These are phyloP conservation scores for Caenorhabditis sp. DNA, from an alignment of 2,888 invertebrate species.

Conservation along the genomic window DNA sequence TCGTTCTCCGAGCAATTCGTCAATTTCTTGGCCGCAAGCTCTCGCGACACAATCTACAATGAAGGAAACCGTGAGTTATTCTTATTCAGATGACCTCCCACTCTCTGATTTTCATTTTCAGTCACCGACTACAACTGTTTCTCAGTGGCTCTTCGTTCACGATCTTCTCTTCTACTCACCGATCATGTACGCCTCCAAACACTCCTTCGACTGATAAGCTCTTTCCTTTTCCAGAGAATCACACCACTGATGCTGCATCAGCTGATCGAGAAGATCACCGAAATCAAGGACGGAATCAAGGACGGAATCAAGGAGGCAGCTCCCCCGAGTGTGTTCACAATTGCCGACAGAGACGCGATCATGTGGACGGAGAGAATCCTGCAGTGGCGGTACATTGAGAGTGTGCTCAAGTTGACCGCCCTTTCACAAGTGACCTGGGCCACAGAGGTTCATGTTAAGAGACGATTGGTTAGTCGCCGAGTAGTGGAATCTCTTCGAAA, in stretches of 20 bases:
- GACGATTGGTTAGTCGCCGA: conserved; percentile 48
- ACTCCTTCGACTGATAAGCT: background rate
- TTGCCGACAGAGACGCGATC: conserved; percentile 7
- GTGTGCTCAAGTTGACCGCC: conserved; percentile 9
- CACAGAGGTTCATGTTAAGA: conserved; percentile 3
- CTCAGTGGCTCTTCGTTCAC: background rate
- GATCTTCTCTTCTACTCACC: background rate
- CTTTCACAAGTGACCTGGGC: conserved; percentile 17
- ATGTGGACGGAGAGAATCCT: background rate
- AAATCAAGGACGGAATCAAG: background rate
- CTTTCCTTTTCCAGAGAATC: conserved; percentile 15
- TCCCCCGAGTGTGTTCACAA: background rate
- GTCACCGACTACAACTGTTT: conserved; percentile 3
- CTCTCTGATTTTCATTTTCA: conserved; percentile 9
- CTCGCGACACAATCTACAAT: background rate
- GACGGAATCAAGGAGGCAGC: too few relatives aligned
- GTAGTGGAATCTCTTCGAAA: too few relatives aligned
- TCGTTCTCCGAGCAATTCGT: conserved; percentile 11
- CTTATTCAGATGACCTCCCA: too few relatives aligned
- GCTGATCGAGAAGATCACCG: background rate
- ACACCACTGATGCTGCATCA: conserved; percentile 5
- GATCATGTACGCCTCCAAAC: conserved; percentile 4
- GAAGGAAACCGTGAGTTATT: background rate
- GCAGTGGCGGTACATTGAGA: conserved; percentile 6
- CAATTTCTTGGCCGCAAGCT: background rate